Evolutionary conservation across 2,888 invertebrate genomes (phyloP), one percentile per base, ranked within the genome.

Genomic region (Miltochrista miniata): DNA sequence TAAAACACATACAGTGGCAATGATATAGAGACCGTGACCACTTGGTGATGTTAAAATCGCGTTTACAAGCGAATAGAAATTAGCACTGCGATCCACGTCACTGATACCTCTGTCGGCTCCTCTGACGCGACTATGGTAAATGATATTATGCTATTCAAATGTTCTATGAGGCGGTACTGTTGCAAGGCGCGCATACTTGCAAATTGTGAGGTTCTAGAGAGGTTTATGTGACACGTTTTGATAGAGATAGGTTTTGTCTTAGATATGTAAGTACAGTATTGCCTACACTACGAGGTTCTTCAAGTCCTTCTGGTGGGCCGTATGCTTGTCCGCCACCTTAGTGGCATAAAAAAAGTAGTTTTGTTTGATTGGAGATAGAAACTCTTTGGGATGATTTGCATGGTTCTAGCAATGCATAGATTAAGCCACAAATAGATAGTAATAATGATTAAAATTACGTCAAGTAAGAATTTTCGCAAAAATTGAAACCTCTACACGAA

Each of bases 1-100:
- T 24, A 24, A 24, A 31, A 9, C 8, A 31, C 12, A 15, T 30
- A 7, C 14, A 29, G 10, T 42, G 42, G 10, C 31, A 31, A 29
- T 44, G 13, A 24, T 36, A 30, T 14, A 30, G 37, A 13, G 9
- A 14, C 38, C 1, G 14, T 33, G 7, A 5, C n/a, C 42, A 37
- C 43, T 12, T n/a, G 5, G 33, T 38, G 8, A 5, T 11, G 47
- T 44, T 13, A n/a, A 38, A 43, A 13, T 39, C 54, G 29, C 14
- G 46, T 18, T 33, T 14, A 35, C 9, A 47, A 48, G 45, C 56
- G 51, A 56, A 59, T 64, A 60, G 62, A 40, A 59, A 59, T 70
- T 69, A 61, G 47, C 45, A 54, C 34, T 44, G 38, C 63, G 77
- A 76, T 76, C 45, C 74, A 70, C 71, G 72, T 72, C 57, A 53